These are phyloP conservation scores for Bombylius discolor DNA, from an alignment of 2,888 invertebrate genomes.

Conservation along the genomic window DNA sequence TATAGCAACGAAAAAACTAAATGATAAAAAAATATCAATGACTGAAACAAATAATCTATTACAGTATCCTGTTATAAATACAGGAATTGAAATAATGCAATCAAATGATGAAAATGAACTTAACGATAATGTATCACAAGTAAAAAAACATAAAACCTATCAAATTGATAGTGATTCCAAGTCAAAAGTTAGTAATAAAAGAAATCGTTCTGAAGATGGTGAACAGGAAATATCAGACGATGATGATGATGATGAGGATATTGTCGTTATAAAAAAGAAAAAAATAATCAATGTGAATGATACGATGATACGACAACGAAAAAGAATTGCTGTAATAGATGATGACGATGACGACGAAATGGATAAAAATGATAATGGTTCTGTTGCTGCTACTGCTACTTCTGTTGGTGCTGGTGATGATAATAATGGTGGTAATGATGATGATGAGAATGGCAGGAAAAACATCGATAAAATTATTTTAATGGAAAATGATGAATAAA, in stretches of 20 bases:
- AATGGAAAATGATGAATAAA: background rate
- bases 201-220: conserved; percentile 4
- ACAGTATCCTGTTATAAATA: background rate
- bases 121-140: background rate
- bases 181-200: conserved; percentile 3
- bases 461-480: too few species aligned
- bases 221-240: conserved; percentile 1
- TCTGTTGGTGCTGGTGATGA: background rate
- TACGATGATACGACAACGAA: background rate
- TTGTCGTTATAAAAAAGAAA: too few species aligned
- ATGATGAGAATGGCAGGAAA: background rate
- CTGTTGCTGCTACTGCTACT: too few species aligned
- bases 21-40: background rate
- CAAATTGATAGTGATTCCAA: background rate
- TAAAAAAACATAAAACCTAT: background rate
- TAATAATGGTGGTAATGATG: background rate
- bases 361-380: background rate
- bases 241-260: conserved; percentile 2
- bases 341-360: background rate
- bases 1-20: background rate
- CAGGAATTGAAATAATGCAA: too few species aligned
- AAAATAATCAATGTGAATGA: background rate
- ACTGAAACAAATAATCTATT: background rate
- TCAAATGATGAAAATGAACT: background rate
- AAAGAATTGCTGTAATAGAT: background rate